Percentiles rank a stretch among this genome's conserved stretches.
phyloP scores from a whole-genome alignment of 2,888 invertebrate species.

The Leucoma salicis region DNA sequence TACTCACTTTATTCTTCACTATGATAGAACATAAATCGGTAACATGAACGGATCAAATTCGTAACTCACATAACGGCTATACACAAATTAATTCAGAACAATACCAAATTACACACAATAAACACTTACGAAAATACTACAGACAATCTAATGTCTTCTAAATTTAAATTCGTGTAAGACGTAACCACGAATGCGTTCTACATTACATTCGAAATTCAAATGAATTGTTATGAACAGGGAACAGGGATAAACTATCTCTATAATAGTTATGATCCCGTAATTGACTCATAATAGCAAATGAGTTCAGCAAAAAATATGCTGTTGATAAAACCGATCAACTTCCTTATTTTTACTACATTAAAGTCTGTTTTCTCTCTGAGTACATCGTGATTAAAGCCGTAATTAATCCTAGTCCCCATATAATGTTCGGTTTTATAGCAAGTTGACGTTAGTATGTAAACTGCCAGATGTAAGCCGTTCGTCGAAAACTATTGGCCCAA shows the following conservation, averaged over 20 bases:
- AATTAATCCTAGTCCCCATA: slow-evolving; percentile 26
- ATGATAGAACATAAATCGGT: neutral
- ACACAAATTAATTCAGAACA: slow-evolving; percentile 7
- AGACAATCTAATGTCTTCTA: neutral
- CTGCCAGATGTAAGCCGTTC: slow-evolving; percentile 37
- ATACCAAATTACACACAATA: neutral
- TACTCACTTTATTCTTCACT: neutral
- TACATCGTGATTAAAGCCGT: slow-evolving; percentile 12
- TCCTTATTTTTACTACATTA: slow-evolving; percentile 3
- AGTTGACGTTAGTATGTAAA: slow-evolving; percentile 34
- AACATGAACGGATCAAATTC: neutral
- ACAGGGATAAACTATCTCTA: slow-evolving; percentile 9
- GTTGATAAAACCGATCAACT: slow-evolving; percentile 1
- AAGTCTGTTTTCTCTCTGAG: slow-evolving; percentile 13
- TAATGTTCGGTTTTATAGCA: slow-evolving; percentile 42
- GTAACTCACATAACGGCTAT: slow-evolving; percentile 3
- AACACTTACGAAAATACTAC: slow-evolving; percentile 1
- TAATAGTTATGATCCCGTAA: slow-evolving; percentile 10
- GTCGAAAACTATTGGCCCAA: slow-evolving; percentile 25
- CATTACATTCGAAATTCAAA: slow-evolving; percentile 10
- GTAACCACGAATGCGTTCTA: slow-evolving; percentile 6
- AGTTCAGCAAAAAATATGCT: slow-evolving; percentile 7
- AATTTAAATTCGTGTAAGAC: slow-evolving; percentile 1
- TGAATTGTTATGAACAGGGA: slow-evolving; percentile 13
- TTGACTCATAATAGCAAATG: slow-evolving; percentile 12